Evolutionary conservation across 1,140 invertebrate genomes (phyloP), one percentile per base, ranked within the genome.

Genomic region (Heliconius nattereri): DNA sequence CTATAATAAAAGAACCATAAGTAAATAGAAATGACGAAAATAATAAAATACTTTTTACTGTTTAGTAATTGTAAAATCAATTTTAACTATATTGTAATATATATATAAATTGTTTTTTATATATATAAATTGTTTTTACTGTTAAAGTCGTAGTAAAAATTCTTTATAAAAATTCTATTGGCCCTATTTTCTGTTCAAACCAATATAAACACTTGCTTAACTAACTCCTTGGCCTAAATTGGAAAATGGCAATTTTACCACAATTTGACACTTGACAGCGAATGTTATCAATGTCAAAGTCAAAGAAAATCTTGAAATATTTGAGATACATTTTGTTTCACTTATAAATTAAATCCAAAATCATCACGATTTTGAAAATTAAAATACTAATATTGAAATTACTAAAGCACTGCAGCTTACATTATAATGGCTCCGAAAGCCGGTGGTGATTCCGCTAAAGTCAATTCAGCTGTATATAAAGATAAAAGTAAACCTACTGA

Each of bases 401-500:
- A 57, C 19, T 23, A 57, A 57, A 57, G 54, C 54, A 37, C 29
- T 70, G 13, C 71, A 72, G 35, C 20, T 7, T 11, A 77, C 6
- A 71, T 71, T 7, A 93, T 60, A 81, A 94, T 95, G 91, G 92
- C 92, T 88, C 93, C 93, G 52, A 95, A 94, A 86, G 93, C 89
- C 87, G 92, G 91, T 81, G 93, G 92, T 88, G 93, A 95, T 90
- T 88, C 92, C 79, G 88, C 87, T 52, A 94, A 91, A 87, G 91
- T 88, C 89, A 93, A 91, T 92, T 92, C 92, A 19, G 83, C 90
- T 40, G 94, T 95, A 66, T 98, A 97, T 86, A 97, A 97, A 94
- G 97, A 98, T 94, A 99, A 98, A 96, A 98, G 97, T 86, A 99
- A 99, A 95, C 98, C 98, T 19, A 96, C 96, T 20, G 98, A 99